Conservation (phyloP, 2,888 invertebrate species). For the Agrilus cyanescens region DNA sequence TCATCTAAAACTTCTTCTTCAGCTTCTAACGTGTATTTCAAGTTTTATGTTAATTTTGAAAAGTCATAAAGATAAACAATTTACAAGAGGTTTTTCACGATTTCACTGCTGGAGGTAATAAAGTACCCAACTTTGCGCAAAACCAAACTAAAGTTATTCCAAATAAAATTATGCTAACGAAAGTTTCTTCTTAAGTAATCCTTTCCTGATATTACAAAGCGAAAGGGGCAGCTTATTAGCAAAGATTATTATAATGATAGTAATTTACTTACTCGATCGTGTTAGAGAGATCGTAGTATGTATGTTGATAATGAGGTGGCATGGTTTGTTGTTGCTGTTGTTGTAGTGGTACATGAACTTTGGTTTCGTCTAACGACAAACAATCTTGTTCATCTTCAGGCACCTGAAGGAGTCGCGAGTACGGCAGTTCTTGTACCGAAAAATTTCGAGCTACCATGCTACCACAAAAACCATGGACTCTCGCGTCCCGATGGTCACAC, state of each 20-base stretch:
- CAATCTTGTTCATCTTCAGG: slow-evolving; percentile 32
- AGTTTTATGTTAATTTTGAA: too few species aligned
- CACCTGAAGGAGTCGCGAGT: slow-evolving; percentile 33
- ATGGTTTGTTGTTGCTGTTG: slow-evolving; percentile 21
- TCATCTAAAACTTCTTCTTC: too few species aligned
- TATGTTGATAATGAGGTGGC: slow-evolving; percentile 27
- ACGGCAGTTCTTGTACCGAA: slow-evolving; percentile 32
- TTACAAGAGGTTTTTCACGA: too few species aligned
- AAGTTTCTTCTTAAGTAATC: too few species aligned
- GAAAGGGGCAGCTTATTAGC: neutral
- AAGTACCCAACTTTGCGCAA: neutral
- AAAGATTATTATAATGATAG: slow-evolving; percentile 2
- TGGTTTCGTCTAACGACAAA: slow-evolving; percentile 34
- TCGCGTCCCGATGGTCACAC: too few species aligned
- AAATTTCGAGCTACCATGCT: slow-evolving; percentile 34
- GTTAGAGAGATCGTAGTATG: slow-evolving; percentile 31
- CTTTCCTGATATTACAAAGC: too few species aligned
- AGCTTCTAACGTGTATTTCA: too few species aligned
- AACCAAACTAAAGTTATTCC: neutral
- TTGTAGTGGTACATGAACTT: slow-evolving; percentile 26
- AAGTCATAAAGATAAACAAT: too few species aligned
- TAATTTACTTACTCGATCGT: slow-evolving; percentile 30
- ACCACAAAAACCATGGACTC: too few species aligned
- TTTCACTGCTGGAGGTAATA: too few species aligned
- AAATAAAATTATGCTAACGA: neutral